A percentile compares a stretch with the other conserved stretches of the same genome.
phyloP scores from a whole-genome alignment of 2,888 invertebrate genomes.

The Tetramorium bicarinatum region DNA sequence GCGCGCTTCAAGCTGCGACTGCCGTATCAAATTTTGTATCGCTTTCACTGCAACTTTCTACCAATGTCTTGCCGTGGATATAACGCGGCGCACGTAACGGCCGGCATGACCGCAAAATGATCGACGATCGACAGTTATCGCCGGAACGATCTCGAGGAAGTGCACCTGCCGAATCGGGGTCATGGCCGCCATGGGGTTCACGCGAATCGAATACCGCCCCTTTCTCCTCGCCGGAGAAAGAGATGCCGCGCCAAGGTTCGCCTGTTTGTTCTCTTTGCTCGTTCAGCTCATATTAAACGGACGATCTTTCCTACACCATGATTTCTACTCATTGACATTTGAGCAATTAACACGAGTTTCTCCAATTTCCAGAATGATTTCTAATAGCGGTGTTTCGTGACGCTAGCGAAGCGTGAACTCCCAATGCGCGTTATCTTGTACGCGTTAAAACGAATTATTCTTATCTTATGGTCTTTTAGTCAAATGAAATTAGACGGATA shows the following conservation, averaged over 20 bases:
- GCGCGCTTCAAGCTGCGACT: conserved; percentile 26
- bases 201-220: conserved; percentile 65
- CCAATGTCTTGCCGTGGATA: conserved; percentile 55
- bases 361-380: conserved; percentile 51
- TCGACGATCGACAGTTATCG: conserved; percentile 70
- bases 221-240: conserved; percentile 60
- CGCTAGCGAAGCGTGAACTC: conserved; percentile 15
- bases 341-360: conserved; percentile 61
- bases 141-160: conserved; percentile 71
- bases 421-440: not conserved
- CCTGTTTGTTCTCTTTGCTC: conserved; percentile 26
- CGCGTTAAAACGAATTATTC: not conserved
- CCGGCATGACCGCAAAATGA: conserved; percentile 63
- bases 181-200: conserved; percentile 62
- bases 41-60: conserved; percentile 75
- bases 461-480: not conserved
- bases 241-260: conserved; percentile 3
- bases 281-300: not conserved
- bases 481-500: too few species aligned
- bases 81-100: conserved; percentile 51
- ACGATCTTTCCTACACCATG: not conserved
- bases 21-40: conserved; percentile 66
- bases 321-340: conserved; percentile 64
- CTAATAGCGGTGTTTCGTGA: conserved; percentile 27
- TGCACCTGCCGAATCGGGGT: conserved; percentile 73